Conservation (phyloP, 2,113 vertebrate genomes). For the Menidia beryllina region DNA sequence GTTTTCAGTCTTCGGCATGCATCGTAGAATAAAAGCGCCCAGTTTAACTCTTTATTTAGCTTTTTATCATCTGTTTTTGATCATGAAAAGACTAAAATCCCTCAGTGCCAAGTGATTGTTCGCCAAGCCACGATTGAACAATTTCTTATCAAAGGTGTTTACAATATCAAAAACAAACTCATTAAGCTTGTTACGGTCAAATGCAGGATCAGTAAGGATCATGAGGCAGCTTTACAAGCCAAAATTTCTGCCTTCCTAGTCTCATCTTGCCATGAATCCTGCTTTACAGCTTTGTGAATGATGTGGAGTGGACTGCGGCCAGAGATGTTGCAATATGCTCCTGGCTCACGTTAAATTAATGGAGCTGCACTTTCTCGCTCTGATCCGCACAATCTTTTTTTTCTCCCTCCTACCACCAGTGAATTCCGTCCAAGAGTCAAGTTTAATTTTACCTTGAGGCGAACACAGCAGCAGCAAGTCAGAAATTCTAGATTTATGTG, state of each 20-base stretch:
- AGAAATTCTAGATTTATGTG: constrained; percentile 34
- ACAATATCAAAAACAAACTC: constrained; percentile 19
- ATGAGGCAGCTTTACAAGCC: constrained; percentile 12
- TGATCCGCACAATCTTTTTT: constrained; percentile 66
- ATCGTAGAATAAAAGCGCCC: constrained; percentile 5
- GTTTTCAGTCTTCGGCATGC: too few relatives aligned
- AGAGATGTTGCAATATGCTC: constrained; percentile 67
- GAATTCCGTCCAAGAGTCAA: constrained; percentile 67
- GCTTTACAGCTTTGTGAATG: constrained; percentile 46
- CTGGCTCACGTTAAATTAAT: constrained; percentile 73
- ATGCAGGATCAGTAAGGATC: constrained; percentile 5
- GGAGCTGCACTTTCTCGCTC: constrained; percentile 62
- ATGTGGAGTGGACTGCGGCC: constrained; percentile 55
- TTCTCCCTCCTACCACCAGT: constrained; percentile 51
- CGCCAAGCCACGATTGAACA: background rate
- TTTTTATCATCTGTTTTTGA: background rate
- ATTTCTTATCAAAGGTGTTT: background rate
- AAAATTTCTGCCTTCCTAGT: constrained; percentile 32
- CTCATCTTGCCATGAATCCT: constrained; percentile 33
- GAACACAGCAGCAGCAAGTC: constrained; percentile 50
- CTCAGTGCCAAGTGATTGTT: background rate
- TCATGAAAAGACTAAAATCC: background rate
- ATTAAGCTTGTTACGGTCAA: constrained; percentile 6
- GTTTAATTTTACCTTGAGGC: constrained; percentile 73
- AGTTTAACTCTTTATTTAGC: background rate